These are phyloP conservation scores for Globodera ellingtonae DNA, from an alignment of 1,140 invertebrate genomes.

Conservation along the genomic window DNA sequence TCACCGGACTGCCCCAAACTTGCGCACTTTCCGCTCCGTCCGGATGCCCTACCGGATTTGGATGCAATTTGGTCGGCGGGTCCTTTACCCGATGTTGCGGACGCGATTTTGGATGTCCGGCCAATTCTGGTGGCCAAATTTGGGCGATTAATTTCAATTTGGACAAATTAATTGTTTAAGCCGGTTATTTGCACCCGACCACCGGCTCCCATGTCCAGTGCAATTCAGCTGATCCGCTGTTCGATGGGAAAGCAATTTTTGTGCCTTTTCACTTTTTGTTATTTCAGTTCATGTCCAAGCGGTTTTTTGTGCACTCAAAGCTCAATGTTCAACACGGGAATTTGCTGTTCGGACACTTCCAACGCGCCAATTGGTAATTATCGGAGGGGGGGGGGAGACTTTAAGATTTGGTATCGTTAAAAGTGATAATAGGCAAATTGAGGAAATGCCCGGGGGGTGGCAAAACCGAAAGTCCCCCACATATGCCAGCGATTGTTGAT, in stretches of 20 bases:
- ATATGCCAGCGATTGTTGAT: no score
- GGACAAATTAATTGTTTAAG: conserved; percentile 16
- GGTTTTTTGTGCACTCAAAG: conserved; percentile 45
- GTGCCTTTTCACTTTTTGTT: no score
- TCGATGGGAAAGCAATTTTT: conserved; percentile 22
- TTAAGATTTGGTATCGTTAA: no score
- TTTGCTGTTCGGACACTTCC: conserved; percentile 56
- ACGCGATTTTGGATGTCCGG: conserved; percentile 62
- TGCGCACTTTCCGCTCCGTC: conserved; percentile 52
- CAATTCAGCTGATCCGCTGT: conserved; percentile 52
- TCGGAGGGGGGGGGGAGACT: no score
- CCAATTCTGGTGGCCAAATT: conserved; percentile 47
- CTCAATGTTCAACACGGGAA: conserved; percentile 51
- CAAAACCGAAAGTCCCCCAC: background rate
- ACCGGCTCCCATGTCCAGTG: conserved; percentile 59
- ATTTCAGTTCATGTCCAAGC: conserved; percentile 52
- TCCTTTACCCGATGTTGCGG: conserved; percentile 62
- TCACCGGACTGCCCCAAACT: conserved; percentile 55
- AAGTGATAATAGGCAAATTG: no score
- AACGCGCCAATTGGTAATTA: conserved; percentile 38
- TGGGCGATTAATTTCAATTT: background rate
- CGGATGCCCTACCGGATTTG: conserved; percentile 59
- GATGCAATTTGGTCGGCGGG: conserved; percentile 62
- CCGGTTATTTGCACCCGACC: conserved; percentile 60
- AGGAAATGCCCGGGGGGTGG: background rate